Evolutionary conservation across 2,113 vertebrate genomes (phyloP).

Genomic region (Saguinus midas): DNA sequence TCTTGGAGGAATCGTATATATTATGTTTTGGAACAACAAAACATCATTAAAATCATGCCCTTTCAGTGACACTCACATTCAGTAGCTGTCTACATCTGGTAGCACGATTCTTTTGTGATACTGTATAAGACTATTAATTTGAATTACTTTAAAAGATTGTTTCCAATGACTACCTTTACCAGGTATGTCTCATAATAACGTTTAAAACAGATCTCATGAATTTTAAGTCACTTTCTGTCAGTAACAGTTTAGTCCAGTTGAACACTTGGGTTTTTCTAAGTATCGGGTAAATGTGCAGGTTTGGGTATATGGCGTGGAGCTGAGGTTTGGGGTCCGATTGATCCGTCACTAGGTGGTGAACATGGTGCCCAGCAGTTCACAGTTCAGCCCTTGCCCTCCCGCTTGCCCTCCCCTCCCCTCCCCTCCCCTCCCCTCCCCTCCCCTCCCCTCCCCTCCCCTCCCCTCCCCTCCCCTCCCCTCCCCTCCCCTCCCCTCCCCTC

Average conservation of each 20-base stretch:
- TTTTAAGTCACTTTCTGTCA: background rate
- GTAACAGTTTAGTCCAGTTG: background rate
- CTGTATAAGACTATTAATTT: background rate
- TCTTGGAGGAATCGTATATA: background rate
- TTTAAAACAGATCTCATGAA: background rate
- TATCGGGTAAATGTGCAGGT: too few species aligned
- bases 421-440: too few species aligned
- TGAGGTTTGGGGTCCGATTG: too few species aligned
- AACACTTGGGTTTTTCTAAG: too few species aligned
- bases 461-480: too few species aligned
- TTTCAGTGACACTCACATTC: background rate
- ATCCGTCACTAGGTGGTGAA: too few species aligned
- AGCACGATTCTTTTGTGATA: background rate
- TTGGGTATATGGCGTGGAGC: too few species aligned
- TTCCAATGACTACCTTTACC: background rate
- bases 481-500: too few species aligned
- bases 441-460: too few species aligned
- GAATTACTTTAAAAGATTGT: background rate
- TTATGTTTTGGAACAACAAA: background rate
- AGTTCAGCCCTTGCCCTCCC: too few species aligned
- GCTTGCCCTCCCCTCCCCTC: fast-evolving
- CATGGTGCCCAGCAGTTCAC: too few species aligned
- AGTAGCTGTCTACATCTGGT: background rate
- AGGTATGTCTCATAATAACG: background rate
- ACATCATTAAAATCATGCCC: background rate